Evolutionary conservation across 2,113 vertebrate species (phyloP), one percentile per base, ranked within the genome.

Genomic region (Sebastes fasciatus): DNA sequence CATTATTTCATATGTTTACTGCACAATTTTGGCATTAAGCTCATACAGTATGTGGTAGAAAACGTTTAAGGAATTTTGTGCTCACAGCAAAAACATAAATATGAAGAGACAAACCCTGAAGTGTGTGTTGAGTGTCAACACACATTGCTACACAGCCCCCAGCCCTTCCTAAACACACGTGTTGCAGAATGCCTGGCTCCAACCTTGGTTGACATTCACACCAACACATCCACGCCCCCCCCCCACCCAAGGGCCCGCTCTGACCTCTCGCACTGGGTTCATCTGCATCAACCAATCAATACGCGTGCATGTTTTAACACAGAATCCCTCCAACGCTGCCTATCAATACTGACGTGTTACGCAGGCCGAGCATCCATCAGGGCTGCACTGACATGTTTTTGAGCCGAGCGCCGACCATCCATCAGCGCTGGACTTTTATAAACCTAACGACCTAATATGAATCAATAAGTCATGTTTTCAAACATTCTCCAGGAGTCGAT

Each of bases 151-250:
- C 60, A 73, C 45, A 46, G 17, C 52, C 40, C 45, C 7, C 52
- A 72, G 23, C 61, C 54, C 8, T 65, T 58, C 23, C 43, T 55
- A 69, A 67, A 91, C 79, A 71, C 67, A 85, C 79, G 7, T 83
- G 82, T 82, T 86, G 86, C 83, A 74, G 60, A 68, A 63, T 43
- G 73, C 63, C 68, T 77, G 62, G 46, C 67, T 77, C 80, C 88
- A 89, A 94, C 93, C 94, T 94, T 93, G 91, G 57, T 40, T 93
- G 93, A 94, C 93, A 94, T 94, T 94, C 91, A 92, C 64, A 73
- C 58, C 65, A 43, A 86, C 80, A 83, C 82, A 80, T 80, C 79
- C 49, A 42, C 42, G 6, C 13, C 49, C 71, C 88, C 83, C 84
- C 69, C 51, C 77, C 5, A 14, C 48, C 78, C 8, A 16, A 68